Percentiles rank a stretch among this genome's conserved stretches.
phyloP scores from a whole-genome alignment of 1,140 invertebrate genomes.

The Drosophila nigrodunni region DNA sequence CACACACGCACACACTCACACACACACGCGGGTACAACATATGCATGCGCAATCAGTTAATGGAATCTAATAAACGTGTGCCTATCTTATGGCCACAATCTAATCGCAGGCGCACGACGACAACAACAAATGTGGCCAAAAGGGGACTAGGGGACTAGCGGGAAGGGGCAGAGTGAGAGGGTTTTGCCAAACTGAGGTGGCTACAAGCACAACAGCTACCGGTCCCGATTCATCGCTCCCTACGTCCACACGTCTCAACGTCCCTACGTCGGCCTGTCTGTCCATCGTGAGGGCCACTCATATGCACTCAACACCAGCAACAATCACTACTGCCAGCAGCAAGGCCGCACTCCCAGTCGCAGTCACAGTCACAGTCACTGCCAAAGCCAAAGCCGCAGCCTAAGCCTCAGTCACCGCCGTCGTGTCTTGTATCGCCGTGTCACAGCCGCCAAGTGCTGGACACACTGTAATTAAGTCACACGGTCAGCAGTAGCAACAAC shows the following conservation, averaged over 20 bases:
- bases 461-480: slow-evolving; percentile 71
- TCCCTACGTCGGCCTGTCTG: neutral
- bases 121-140: neutral
- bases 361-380: neutral
- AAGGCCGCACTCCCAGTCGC: neutral
- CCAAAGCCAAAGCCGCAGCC: neutral
- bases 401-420: neutral
- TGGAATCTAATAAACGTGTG: slow-evolving; percentile 79
- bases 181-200: slow-evolving; percentile 10
- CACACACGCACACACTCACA: slow-evolving; percentile 31
- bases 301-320: slow-evolving; percentile 15
- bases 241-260: neutral
- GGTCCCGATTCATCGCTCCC: slow-evolving; percentile 4
- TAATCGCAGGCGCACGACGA: slow-evolving; percentile 69
- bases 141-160: too few relatives aligned
- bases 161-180: neutral
- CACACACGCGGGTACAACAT: neutral
- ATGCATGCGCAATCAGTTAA: slow-evolving; percentile 71
- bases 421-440: neutral
- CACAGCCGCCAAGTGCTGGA: slow-evolving; percentile 11
- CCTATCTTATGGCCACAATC: slow-evolving; percentile 74
- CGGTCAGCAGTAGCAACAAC: slow-evolving; percentile 15
- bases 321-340: slow-evolving; percentile 35
- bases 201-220: slow-evolving; percentile 36
- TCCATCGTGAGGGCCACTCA: neutral